Evolutionary conservation across 92 coral and sea anemone genomes (phyloP), one percentile per base, ranked within the genome.

Genomic region (Meandrina meandrites): DNA sequence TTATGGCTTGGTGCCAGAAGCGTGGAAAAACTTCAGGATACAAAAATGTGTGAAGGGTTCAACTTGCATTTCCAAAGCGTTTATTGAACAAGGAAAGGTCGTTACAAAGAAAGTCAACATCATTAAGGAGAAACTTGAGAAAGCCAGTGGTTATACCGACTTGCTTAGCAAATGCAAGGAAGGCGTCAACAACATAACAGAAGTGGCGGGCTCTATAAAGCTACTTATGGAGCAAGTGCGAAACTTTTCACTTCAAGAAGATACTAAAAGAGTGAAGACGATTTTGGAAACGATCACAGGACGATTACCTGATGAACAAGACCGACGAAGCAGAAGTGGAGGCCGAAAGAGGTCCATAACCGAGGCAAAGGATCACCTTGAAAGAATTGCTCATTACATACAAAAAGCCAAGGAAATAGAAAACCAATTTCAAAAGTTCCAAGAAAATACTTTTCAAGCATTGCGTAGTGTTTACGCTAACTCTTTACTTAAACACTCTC

Each of bases 1-100:
- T 56, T 77, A 86, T 60, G 87, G 76, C 76, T 92, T 96, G 96
- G 88, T 96, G 2, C 98, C 98, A 3, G 94, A 92, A 50, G 91
- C 94, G 37, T 92, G 95, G 91, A 95, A 89, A 64, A 91, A 86
- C 87, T 87, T 96, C 50, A 93, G 88, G 76, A 79, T 91, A 31
- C 93, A 92, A 11, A 92, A 96, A 64, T 96, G 96, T 78, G 84
- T 92, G 68, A 90, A 91, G 75, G 96, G 98, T 51, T 95, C 91
- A 0, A 88, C 92, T 31, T 92, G 98, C 77, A 79, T 96, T 45
- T 92, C 97, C 68, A 93, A 94, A 68, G 90, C 92, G 24, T 96
- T 96, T 56, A 91, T 90, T 48, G 88, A 93, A 42, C 98, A 96
- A 90, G 98, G 93, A 6, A 93, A 90, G 24, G 92, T 79, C 21